phyloP scores from a whole-genome alignment of 2,797 vertebrate species.

The Nothura maculosa region DNA sequence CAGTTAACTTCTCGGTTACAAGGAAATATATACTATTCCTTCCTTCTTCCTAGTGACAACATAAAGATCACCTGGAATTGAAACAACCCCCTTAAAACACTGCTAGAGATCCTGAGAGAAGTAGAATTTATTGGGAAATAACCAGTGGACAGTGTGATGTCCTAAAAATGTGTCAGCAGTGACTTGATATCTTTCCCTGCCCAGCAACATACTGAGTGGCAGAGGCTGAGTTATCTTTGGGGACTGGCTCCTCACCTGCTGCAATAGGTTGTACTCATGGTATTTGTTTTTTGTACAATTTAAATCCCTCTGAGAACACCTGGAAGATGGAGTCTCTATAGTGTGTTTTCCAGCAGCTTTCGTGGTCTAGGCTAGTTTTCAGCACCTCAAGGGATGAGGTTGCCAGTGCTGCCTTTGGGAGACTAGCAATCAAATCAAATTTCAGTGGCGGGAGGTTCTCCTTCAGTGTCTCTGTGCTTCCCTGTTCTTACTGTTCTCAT shows the following conservation, averaged over 20 bases:
- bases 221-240: background rate
- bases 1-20: background rate
- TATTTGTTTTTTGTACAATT: background rate
- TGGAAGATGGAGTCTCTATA: background rate
- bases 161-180: background rate
- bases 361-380: background rate
- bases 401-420: background rate
- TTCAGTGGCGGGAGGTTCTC: rapidly evolving
- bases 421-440: background rate
- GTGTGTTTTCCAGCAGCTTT: background rate
- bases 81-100: background rate
- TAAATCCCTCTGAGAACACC: background rate
- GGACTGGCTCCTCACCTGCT: background rate
- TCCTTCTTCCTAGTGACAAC: background rate
- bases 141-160: background rate
- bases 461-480: background rate
- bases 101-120: background rate
- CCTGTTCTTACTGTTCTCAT: background rate
- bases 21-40: background rate
- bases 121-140: background rate
- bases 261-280: background rate
- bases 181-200: background rate
- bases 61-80: background rate
- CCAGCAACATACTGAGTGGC: background rate
- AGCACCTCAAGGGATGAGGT: background rate